Base-by-base conservation (phyloP, 2,888 invertebrate species). In the Itoplectis maculator region DNA sequence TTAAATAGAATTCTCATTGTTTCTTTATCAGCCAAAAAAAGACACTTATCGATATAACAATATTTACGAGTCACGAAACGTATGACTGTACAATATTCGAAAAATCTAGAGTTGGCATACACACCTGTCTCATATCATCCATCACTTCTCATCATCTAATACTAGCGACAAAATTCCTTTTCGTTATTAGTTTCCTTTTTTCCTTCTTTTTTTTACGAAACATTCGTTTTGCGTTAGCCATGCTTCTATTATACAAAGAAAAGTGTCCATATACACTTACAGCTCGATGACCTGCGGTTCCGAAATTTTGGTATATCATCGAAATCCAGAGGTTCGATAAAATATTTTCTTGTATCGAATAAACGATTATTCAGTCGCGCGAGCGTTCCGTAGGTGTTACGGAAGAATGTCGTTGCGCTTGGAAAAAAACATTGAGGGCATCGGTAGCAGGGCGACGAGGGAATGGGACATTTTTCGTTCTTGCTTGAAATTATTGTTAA, bases 1-100 rank as follows among this genome's bases (percentile, higher is more conserved):
- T 91, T 91, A 92, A 91, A 91, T 89, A 89, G 84, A 89, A 85
- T 82, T 87, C 84, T 88, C 77, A 85, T 80, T 79, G 59, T 84
- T 86, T 81, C 45, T 18, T 61, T 79, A 82, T 84, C 87, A 79
- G 87, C 86, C 87, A 84, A 81, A 83, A n/a, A 81, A 87, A 81
- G 82, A 85, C 81, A 76, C 81, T 86, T 84, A 85, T 83, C 84
- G 77, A 68, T 78, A 79, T 88, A 86, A 86, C 86, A 79, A 75
- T 85, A 74, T 77, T 73, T 61, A 75, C 49, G 56, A 88, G 86
- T 86, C 87, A 83, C 78, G 84, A 84, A 86, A 88, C 85, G 82
- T 81, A 87, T 87, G 87, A 89, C 89, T 89, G 88, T 90, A 90
- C 89, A 90, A 86, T 87, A 85, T 85, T 86, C 85, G 84, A 86